Base-by-base conservation (phyloP, 1,140 invertebrate species). In the Bombus affinis region DNA sequence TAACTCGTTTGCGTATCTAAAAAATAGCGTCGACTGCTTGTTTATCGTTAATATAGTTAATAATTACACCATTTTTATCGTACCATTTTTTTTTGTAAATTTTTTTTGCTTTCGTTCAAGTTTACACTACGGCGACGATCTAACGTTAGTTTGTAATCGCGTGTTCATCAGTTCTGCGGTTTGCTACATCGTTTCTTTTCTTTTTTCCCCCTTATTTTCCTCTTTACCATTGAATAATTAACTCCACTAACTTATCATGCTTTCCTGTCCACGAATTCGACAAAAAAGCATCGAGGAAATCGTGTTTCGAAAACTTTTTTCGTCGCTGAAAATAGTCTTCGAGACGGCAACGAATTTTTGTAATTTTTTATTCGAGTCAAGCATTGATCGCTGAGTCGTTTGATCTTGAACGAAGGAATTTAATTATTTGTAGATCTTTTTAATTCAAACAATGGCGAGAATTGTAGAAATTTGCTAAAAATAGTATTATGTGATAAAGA, bases 11-110 rank as follows among this genome's bases (percentile, higher is more conserved):
- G 78, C 39, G 44, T 86, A 76, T 88, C 86, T 86, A 90, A 92
- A 92, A 91, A 91, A 89, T 91, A 91, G 66, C 84, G 77, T 86
- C 78, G 74, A 86, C 74, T 85, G 81, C 66, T 53, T 47, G 77
- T 90, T 88, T 81, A 80, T 77, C 59, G 72, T 85, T 79, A 71
- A 81, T 81, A 80, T 80, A 44, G 66, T 85, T 75, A 75, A 76
- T 86, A 83, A 73, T 80, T n/a, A 42, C 13, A 72, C 39, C 70
- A 72, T 35, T 42, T 32, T 74, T 44, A 10, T 59, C 57, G 57
- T 59, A 59, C 25, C 10, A 8, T 39, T 42, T 73, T 72, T 44
- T 44, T 39, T 71, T 42, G 39, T 35, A 18, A 22, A 35, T 68
- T 53, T 57, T 68, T 35, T 74, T 35, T 62, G 53, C 47, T 75